Conservation (phyloP, 1,140 invertebrate species). For the Eumeta japonica region DNA sequence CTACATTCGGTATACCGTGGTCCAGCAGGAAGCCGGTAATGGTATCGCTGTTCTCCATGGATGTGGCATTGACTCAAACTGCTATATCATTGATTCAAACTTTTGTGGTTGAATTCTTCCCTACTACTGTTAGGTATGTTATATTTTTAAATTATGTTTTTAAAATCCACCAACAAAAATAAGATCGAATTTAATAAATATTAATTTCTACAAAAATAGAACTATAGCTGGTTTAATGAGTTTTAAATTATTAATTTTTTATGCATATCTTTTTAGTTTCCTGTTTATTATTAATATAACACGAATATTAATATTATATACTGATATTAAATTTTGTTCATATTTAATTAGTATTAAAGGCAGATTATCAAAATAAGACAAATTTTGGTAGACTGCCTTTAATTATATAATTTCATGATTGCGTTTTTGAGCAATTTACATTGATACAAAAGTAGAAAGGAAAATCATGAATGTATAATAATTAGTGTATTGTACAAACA, state of each 20-base stretch:
- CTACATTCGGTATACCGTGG: slow-evolving; percentile 22
- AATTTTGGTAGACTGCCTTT: too few relatives aligned
- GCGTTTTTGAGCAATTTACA: neutral
- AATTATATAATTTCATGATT: neutral
- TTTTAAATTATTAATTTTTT: too few relatives aligned
- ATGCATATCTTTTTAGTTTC: too few relatives aligned
- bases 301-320: too few relatives aligned
- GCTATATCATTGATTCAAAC: slow-evolving; percentile 42
- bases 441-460: neutral
- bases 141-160: neutral
- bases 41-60: slow-evolving; percentile 40
- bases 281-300: too few relatives aligned
- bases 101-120: slow-evolving; percentile 51
- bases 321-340: too few relatives aligned
- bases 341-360: too few relatives aligned
- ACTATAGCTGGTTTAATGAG: too few relatives aligned
- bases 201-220: neutral
- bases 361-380: too few relatives aligned
- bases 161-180: neutral
- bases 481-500: neutral
- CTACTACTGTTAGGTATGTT: slow-evolving; percentile 53
- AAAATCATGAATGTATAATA: neutral
- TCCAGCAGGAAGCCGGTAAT: slow-evolving; percentile 20
- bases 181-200: neutral
- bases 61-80: slow-evolving; percentile 37